Evolutionary conservation across 2,888 invertebrate genomes (phyloP).

Genomic region (Hypomecis atomaria): DNA sequence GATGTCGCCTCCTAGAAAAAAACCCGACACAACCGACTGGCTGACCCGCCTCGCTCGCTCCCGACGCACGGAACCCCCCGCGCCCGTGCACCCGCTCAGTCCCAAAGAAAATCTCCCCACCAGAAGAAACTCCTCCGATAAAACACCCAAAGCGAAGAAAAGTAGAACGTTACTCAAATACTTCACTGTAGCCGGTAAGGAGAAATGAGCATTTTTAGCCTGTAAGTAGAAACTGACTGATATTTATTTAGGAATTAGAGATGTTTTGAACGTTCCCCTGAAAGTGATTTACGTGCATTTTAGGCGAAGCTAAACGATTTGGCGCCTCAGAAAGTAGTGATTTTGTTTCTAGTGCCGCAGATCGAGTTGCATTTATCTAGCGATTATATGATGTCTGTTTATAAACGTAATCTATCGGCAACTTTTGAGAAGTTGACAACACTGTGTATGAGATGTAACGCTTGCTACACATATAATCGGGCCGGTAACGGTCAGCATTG

Average conservation of each 20-base stretch:
- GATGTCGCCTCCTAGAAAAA: slow-evolving; percentile 88
- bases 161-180: slow-evolving; percentile 68
- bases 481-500: too few relatives aligned
- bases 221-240: slow-evolving; percentile 45
- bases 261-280: background rate
- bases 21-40: slow-evolving; percentile 89
- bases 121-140: slow-evolving; percentile 63
- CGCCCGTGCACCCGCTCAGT: slow-evolving; percentile 47
- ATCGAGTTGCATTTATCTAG: too few relatives aligned
- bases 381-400: too few relatives aligned
- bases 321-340: background rate
- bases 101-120: slow-evolving; percentile 61
- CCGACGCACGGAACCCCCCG: slow-evolving; percentile 7
- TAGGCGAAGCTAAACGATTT: background rate
- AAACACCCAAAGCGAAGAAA: slow-evolving; percentile 58
- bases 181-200: slow-evolving; percentile 62
- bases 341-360: too few relatives aligned
- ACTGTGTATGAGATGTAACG: too few relatives aligned
- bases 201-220: slow-evolving; percentile 46
- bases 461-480: too few relatives aligned
- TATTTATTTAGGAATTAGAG: slow-evolving; percentile 32
- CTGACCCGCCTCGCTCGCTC: slow-evolving; percentile 71
- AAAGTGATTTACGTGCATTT: background rate
- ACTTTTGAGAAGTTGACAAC: too few relatives aligned
- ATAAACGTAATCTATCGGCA: too few relatives aligned